Conservation (phyloP, 2,797 vertebrate species). For the Rousettus madagascariensis region DNA sequence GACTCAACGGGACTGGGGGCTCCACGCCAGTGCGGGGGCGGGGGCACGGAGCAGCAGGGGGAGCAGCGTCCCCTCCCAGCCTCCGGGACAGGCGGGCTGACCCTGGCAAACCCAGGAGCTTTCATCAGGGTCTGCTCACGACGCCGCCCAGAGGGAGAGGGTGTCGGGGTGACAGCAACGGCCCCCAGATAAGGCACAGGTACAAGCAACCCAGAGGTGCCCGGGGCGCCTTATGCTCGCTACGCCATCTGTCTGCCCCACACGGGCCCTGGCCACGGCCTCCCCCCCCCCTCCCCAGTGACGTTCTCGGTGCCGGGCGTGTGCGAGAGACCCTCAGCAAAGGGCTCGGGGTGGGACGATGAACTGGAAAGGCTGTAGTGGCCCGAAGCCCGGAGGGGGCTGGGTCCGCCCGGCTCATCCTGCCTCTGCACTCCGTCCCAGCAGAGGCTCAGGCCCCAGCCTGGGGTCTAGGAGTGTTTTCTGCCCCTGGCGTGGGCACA, state of each 20-base stretch:
- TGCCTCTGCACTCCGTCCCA: no score
- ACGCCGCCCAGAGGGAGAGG: background rate
- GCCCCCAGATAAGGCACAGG: background rate
- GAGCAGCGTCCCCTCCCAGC: background rate
- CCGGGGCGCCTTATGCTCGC: background rate
- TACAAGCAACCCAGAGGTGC: no score
- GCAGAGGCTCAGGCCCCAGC: background rate
- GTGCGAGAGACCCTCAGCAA: background rate
- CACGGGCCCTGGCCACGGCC: background rate
- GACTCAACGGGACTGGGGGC: no score
- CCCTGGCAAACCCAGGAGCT: background rate
- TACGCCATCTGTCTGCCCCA: background rate
- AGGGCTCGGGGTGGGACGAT: background rate
- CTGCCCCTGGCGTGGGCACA: background rate
- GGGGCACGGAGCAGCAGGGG: no score
- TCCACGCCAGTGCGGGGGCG: no score
- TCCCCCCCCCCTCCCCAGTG: no score
- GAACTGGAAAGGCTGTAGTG: background rate
- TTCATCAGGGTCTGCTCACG: background rate
- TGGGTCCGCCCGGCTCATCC: background rate
- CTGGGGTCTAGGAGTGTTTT: accelerated
- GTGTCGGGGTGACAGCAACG: no score
- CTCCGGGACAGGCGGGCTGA: background rate
- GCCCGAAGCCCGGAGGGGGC: background rate
- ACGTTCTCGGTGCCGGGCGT: no score